Conservation (phyloP, 2,888 invertebrate species). For the Lysandra coridon region DNA sequence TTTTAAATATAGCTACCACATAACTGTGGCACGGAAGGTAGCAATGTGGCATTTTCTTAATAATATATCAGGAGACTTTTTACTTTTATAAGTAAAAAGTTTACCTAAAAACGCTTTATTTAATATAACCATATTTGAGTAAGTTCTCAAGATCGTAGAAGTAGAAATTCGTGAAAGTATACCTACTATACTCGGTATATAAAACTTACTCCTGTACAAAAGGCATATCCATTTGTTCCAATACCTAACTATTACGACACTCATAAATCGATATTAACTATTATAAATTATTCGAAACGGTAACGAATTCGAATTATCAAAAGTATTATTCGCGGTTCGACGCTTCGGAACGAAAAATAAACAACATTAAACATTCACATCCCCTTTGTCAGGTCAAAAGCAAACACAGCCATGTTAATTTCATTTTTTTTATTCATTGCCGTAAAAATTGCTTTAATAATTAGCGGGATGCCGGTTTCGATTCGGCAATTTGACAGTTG, state of each 20-base stretch:
- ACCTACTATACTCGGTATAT: no score
- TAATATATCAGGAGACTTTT: not conserved
- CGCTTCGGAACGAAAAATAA: slow-evolving; percentile 69
- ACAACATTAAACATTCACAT: slow-evolving; percentile 71
- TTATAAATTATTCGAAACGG: slow-evolving; percentile 28
- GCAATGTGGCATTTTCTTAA: not conserved
- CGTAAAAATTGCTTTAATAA: slow-evolving; percentile 61
- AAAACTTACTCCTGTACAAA: not conserved
- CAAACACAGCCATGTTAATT: slow-evolving; percentile 53
- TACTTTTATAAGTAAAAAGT: not conserved
- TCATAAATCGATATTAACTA: not conserved
- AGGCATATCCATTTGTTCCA: no score
- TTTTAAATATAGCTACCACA: slow-evolving; percentile 7
- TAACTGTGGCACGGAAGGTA: not conserved
- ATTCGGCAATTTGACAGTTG: slow-evolving; percentile 56
- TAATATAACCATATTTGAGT: no score
- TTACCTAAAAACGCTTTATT: not conserved
- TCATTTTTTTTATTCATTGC: slow-evolving; percentile 51
- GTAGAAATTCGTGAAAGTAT: no score
- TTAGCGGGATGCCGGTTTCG: slow-evolving; percentile 56
- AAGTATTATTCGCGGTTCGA: slow-evolving; percentile 46
- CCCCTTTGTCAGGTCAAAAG: slow-evolving; percentile 54
- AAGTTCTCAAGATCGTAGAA: not conserved
- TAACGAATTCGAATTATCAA: slow-evolving; percentile 37
- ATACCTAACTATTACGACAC: not conserved